phyloP scores from a whole-genome alignment of 2,113 vertebrate genomes.

The Leucoraja erinaceus region DNA sequence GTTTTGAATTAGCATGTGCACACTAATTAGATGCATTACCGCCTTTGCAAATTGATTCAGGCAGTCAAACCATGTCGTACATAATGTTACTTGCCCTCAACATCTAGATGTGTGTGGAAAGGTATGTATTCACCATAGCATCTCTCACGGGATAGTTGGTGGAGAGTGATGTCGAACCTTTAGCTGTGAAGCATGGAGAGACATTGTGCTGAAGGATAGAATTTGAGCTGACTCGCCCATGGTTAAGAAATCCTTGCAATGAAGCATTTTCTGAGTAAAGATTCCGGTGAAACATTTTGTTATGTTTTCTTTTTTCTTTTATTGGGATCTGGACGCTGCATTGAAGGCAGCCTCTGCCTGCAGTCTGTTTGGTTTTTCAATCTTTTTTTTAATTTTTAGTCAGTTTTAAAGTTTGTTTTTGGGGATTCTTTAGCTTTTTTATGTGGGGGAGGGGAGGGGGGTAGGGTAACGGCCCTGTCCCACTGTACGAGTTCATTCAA shows the following conservation, averaged over 20 bases:
- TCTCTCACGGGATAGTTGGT: background rate
- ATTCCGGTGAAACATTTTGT: too few species aligned
- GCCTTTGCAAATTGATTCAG: background rate
- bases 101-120: background rate
- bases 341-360: too few species aligned
- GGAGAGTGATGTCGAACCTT: background rate
- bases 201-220: background rate
- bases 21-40: conserved; percentile 18
- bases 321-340: too few species aligned
- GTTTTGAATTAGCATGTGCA: background rate
- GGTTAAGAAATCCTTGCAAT: background rate
- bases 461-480: too few species aligned
- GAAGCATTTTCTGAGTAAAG: too few species aligned
- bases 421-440: too few species aligned
- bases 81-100: background rate
- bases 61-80: background rate
- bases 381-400: too few species aligned
- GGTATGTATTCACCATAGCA: background rate
- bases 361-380: too few species aligned
- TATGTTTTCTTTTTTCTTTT: too few species aligned
- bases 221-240: background rate
- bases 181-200: background rate
- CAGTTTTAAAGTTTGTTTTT: too few species aligned
- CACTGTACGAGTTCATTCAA: too few species aligned
- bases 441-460: too few species aligned